A percentile compares a stretch with the other conserved stretches of the same genome.
These are phyloP conservation scores for Drosophila recens DNA, from an alignment of 2,888 invertebrate species.

Conservation along the genomic window DNA sequence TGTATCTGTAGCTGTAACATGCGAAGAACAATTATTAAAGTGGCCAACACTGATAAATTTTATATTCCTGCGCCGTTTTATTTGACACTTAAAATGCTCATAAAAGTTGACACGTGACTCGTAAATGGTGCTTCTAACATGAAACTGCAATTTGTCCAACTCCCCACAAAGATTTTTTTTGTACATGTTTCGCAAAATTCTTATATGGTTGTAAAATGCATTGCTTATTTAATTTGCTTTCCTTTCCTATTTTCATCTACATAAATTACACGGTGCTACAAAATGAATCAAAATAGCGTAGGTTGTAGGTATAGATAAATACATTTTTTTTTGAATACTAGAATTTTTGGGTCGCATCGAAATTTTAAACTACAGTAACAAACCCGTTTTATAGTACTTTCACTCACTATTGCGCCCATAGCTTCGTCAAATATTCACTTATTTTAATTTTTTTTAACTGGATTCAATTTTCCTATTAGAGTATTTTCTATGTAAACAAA, in stretches of 20 bases:
- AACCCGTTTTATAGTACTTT: no score
- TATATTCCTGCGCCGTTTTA: conserved; percentile 46
- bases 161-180: conserved; percentile 32
- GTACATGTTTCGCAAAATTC: conserved; percentile 46
- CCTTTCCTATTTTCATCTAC: neutral
- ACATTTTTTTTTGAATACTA: no score
- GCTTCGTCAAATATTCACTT: no score
- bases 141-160: conserved; percentile 65
- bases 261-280: neutral
- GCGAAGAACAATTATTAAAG: conserved; percentile 18
- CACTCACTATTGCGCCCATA: no score
- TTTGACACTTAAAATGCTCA: conserved; percentile 59
- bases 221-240: conserved; percentile 11
- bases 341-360: no score
- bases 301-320: no score
- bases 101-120: conserved; percentile 52
- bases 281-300: no score
- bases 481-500: no score
- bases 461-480: no score
- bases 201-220: conserved; percentile 39
- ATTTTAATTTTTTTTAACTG: no score
- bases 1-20: neutral
- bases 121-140: conserved; percentile 44
- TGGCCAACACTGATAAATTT: conserved; percentile 20
- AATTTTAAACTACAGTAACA: no score